Evolutionary conservation across 2,797 vertebrate species (phyloP).

Genomic region (Hozukius guyotensis): DNA sequence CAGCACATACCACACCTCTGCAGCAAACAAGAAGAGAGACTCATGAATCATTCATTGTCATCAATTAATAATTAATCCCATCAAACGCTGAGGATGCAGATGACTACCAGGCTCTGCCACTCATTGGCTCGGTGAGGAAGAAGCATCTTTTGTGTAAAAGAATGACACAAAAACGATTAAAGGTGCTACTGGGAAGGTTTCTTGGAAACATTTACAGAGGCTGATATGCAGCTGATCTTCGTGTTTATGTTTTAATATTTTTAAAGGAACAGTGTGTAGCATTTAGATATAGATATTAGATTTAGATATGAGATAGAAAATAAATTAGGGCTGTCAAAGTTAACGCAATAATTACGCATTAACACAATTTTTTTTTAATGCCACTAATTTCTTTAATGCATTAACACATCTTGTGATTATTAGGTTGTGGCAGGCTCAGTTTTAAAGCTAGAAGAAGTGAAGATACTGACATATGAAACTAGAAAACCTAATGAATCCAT

Average conservation of each 20-base stretch:
- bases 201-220: not conserved
- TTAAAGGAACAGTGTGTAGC: not conserved
- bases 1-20: constrained; percentile 43
- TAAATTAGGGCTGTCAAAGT: too few species aligned
- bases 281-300: too few species aligned
- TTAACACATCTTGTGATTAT: too few species aligned
- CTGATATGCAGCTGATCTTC: not conserved
- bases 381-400: too few species aligned
- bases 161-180: not conserved
- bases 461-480: too few species aligned
- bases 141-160: not conserved
- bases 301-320: not conserved
- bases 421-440: too few species aligned
- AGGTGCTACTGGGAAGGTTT: not conserved
- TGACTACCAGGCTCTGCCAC: constrained; percentile 4
- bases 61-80: constrained; percentile 68
- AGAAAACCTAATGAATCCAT: too few species aligned
- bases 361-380: too few species aligned
- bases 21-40: constrained; percentile 44
- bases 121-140: not conserved
- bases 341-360: too few species aligned
- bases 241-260: not conserved
- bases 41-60: constrained; percentile 76
- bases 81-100: constrained; percentile 39
- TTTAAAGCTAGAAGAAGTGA: too few species aligned